phyloP scores from a whole-genome alignment of 2,888 invertebrate genomes.

The Cepaea hortensis region DNA sequence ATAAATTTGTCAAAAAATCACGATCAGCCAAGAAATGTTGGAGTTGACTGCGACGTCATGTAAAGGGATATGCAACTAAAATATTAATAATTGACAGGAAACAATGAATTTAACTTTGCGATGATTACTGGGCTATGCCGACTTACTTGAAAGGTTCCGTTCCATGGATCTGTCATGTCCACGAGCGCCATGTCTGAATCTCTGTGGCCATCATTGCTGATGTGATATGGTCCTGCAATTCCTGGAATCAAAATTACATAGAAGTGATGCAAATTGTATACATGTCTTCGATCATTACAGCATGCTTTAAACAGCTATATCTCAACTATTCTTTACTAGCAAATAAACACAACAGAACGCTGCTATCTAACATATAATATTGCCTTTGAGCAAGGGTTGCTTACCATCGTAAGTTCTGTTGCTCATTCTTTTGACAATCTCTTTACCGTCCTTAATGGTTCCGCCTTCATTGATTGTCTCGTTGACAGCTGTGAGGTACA shows the following conservation, averaged over 20 bases:
- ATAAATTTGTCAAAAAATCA: too few species aligned
- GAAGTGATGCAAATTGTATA: not conserved
- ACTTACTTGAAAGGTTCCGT: constrained; percentile 42
- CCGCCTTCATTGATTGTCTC: constrained; percentile 35
- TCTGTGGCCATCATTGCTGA: constrained; percentile 34
- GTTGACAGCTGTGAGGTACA: constrained; percentile 44
- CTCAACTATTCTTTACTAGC: too few species aligned
- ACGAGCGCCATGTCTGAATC: constrained; percentile 44
- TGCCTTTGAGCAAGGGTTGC: not conserved
- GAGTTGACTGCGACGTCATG: too few species aligned
- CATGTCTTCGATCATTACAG: too few species aligned
- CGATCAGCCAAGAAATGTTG: too few species aligned
- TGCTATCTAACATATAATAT: not conserved
- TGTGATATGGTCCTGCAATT: constrained; percentile 30
- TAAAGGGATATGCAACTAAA: too few species aligned
- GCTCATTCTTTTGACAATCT: constrained; percentile 38
- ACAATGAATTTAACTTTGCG: too few species aligned
- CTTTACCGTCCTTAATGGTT: constrained; percentile 18
- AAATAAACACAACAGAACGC: too few species aligned
- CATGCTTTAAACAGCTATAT: too few species aligned
- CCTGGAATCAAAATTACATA: constrained; percentile 10
- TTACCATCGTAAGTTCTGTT: constrained; percentile 46
- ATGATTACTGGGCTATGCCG: not conserved
- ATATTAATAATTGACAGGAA: too few species aligned
- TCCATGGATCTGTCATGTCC: constrained; percentile 46